phyloP scores from a whole-genome alignment of 2,888 invertebrate genomes.

The Acleris laterana region DNA sequence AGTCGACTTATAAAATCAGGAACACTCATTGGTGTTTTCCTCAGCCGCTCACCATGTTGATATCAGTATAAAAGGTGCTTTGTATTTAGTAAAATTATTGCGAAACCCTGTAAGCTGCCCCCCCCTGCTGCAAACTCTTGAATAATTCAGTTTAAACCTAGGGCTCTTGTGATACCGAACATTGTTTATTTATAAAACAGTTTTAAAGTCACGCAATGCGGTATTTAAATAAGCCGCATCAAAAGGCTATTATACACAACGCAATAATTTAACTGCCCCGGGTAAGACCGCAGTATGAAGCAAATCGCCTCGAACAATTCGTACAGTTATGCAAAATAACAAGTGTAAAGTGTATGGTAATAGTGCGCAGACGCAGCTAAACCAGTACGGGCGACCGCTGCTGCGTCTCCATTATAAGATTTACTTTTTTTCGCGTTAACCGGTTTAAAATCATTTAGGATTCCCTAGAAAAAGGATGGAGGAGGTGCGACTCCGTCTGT shows the following conservation, averaged over 20 bases:
- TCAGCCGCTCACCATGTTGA: too few relatives aligned
- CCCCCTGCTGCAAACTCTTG: too few relatives aligned
- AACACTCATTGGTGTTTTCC: too few relatives aligned
- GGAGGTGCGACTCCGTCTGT: too few relatives aligned
- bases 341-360: slow-evolving; percentile 6
- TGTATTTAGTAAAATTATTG: too few relatives aligned
- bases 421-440: slow-evolving; percentile 1
- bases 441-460: not conserved
- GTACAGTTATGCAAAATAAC: slow-evolving; percentile 14
- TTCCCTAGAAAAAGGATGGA: too few relatives aligned
- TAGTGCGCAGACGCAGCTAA: not conserved
- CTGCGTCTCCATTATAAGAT: slow-evolving; percentile 2
- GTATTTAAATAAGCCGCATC: slow-evolving; percentile 31
- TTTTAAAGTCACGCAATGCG: slow-evolving; percentile 30
- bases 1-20: too few relatives aligned
- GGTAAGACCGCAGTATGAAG: slow-evolving; percentile 23
- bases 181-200: slow-evolving; percentile 3
- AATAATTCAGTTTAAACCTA: too few relatives aligned
- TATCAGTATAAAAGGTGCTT: too few relatives aligned
- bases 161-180: not conserved
- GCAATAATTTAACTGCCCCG: slow-evolving; percentile 22
- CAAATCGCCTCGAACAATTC: slow-evolving; percentile 23
- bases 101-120: too few relatives aligned
- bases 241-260: slow-evolving; percentile 24
- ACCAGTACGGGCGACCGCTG: slow-evolving; percentile 5